phyloP scores from a whole-genome alignment of 2,797 vertebrate species.

The Notolepis coatsorum region DNA sequence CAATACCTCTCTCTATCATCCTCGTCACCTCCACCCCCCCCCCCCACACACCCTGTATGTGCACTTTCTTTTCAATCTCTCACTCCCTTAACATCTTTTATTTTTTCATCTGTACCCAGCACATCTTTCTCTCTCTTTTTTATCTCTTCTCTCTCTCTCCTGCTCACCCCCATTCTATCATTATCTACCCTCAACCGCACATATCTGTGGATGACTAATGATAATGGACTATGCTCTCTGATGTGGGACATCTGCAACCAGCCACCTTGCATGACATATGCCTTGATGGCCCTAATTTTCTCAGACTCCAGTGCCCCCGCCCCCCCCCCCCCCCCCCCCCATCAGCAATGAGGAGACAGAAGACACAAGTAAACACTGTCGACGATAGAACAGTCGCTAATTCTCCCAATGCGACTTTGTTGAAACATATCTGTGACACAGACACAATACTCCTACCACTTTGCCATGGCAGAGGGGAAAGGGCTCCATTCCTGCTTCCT shows the following conservation, averaged over 20 bases:
- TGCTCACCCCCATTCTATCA: constrained; percentile 43
- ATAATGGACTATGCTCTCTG: constrained; percentile 74
- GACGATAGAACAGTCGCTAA: constrained; percentile 46
- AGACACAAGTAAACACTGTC: constrained; percentile 52
- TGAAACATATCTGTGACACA: neutral
- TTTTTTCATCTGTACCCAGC: constrained; percentile 12
- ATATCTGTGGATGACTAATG: constrained; percentile 71
- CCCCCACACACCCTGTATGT: neutral
- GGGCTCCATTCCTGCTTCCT: neutral
- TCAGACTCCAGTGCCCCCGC: constrained; percentile 66
- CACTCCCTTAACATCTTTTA: constrained; percentile 17
- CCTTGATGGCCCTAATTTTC: constrained; percentile 70
- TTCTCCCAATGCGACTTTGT: constrained; percentile 11
- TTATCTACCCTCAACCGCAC: constrained; percentile 54
- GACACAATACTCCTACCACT: neutral
- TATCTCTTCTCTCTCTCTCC: constrained; percentile 2
- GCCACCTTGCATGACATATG: constrained; percentile 60
- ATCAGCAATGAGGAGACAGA: constrained; percentile 49
- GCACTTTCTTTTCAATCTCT: constrained; percentile 42
- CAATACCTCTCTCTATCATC: constrained; percentile 57
- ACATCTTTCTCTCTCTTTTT: constrained; percentile 9
- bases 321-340: too few relatives aligned
- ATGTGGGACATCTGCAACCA: constrained; percentile 77
- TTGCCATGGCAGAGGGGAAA: neutral
- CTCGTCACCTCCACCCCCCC: constrained; percentile 9